Conservation (phyloP, 2,888 invertebrate species). For the Trilocha varians region DNA sequence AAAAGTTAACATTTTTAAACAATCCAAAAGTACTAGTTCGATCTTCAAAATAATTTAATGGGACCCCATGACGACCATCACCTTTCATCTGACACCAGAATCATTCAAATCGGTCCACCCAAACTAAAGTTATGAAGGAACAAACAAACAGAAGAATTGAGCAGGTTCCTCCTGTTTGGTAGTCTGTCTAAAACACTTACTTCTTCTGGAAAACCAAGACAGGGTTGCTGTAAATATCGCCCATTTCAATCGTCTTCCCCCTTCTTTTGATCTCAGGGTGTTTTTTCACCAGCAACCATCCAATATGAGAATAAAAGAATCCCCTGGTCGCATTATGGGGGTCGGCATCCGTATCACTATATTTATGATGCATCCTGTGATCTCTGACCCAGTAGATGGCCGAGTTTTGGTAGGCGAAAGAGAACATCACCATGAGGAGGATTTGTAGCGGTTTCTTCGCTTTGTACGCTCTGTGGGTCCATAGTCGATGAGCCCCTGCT, state of each 20-base stretch:
- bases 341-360: too few species aligned
- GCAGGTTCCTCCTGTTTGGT: too few species aligned
- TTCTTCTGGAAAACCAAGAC: conserved; percentile 79
- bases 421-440: conserved; percentile 21
- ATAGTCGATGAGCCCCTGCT: conserved; percentile 26
- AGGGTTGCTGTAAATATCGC: conserved; percentile 79
- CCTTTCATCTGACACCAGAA: too few species aligned
- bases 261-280: conserved; percentile 81
- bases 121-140: too few species aligned
- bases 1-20: too few species aligned
- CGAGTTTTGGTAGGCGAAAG: conserved; percentile 49
- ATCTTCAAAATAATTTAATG: too few species aligned
- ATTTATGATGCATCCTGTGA: conserved; percentile 18
- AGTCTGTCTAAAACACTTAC: too few species aligned
- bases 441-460: conserved; percentile 22
- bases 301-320: conserved; percentile 87
- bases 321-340: conserved; percentile 80
- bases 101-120: too few species aligned
- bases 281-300: conserved; percentile 83
- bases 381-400: conserved; percentile 27
- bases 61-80: too few species aligned
- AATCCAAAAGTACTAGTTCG: too few species aligned
- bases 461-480: conserved; percentile 26
- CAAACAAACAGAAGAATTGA: too few species aligned
- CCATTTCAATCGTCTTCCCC: conserved; percentile 78